Percentiles rank a stretch among this genome's conserved stretches.
Conservation (phyloP, 2,113 vertebrate genomes). For the Reinhardtius hippoglossoides region DNA sequence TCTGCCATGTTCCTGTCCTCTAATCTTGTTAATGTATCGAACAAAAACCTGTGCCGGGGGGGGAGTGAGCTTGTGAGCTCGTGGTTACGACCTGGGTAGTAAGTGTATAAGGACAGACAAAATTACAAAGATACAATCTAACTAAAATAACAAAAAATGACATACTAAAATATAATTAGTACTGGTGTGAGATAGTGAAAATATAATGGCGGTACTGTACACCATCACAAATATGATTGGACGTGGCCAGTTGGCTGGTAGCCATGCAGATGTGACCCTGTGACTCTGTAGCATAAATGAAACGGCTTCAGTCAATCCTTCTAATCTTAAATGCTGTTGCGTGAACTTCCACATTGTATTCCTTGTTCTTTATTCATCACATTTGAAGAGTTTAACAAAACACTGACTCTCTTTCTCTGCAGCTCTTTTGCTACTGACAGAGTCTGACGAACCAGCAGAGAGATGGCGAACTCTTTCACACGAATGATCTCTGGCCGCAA, state of each 20-base stretch:
- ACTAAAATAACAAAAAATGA: no score
- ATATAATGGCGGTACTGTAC: no score
- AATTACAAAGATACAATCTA: no score
- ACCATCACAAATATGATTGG: no score
- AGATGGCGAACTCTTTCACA: slow-evolving; percentile 89
- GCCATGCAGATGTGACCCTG: no score
- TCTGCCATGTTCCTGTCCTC: slow-evolving; percentile 23
- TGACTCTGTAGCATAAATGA: no score
- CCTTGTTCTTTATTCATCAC: background rate
- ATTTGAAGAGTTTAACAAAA: background rate
- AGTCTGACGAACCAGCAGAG: slow-evolving; percentile 20
- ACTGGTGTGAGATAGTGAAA: no score
- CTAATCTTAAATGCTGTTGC: background rate
- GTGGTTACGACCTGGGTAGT: no score
- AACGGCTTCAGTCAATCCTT: no score
- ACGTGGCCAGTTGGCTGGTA: no score
- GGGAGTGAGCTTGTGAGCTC: background rate
- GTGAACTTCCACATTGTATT: background rate
- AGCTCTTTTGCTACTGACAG: slow-evolving; percentile 50
- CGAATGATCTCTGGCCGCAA: slow-evolving; percentile 86
- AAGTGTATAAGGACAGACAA: no score
- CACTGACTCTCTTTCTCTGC: background rate
- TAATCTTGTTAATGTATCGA: slow-evolving; percentile 56
- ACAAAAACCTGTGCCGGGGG: background rate
- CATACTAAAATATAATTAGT: no score